These are phyloP conservation scores for Nezara viridula DNA, from an alignment of 2,888 invertebrate species.

Conservation along the genomic window DNA sequence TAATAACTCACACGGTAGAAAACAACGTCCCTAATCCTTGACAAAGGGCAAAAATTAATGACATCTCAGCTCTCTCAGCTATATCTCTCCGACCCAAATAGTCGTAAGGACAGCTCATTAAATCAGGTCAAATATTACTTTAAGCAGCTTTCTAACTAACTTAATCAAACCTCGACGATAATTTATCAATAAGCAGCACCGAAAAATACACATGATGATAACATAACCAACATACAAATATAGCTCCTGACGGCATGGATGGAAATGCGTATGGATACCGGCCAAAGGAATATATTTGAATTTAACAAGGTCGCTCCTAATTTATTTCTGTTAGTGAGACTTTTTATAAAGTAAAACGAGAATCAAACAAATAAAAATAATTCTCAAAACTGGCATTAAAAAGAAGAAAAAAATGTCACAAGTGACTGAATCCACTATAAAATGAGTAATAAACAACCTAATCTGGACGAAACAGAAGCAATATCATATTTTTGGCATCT, in stretches of 20 bases:
- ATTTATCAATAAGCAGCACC: background rate
- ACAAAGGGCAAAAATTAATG: slow-evolving; percentile 8
- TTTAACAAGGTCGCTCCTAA: slow-evolving; percentile 8
- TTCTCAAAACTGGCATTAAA: no score
- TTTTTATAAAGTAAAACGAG: background rate
- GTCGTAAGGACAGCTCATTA: background rate
- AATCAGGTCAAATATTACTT: background rate
- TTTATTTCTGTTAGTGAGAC: background rate
- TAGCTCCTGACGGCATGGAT: background rate
- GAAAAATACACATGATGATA: background rate
- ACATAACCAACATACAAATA: background rate
- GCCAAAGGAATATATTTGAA: slow-evolving; percentile 24
- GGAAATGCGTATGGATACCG: background rate
- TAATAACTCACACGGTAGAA: slow-evolving; percentile 15
- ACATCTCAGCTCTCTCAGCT: background rate
- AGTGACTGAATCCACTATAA: no score
- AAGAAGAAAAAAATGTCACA: no score
- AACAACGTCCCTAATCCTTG: background rate
- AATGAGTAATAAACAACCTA: no score
- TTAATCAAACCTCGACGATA: no score
- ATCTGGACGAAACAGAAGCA: no score
- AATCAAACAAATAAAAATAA: background rate
- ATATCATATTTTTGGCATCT: no score
- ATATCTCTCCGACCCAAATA: background rate
- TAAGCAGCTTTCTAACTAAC: no score